Evolutionary conservation across 2,888 invertebrate species (phyloP).

Genomic region (Cylindroiulus punctatus): DNA sequence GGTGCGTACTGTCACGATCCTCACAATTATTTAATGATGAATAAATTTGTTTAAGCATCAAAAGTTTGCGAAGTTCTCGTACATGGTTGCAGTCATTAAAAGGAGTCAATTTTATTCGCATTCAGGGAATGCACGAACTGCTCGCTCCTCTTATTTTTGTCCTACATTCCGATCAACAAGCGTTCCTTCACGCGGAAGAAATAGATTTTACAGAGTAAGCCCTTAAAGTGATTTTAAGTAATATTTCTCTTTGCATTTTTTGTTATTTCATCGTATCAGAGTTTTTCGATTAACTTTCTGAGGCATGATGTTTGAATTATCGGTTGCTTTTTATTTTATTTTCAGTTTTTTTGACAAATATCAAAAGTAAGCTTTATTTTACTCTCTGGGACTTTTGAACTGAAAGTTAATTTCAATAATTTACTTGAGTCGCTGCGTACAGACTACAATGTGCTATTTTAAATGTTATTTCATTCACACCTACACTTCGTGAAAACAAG

Average conservation of each 20-base stretch:
- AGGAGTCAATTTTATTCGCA: conserved; percentile 57
- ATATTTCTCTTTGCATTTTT: background rate
- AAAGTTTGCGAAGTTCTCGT: too few relatives aligned
- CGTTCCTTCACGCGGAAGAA: conserved; percentile 73
- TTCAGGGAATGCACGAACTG: conserved; percentile 85
- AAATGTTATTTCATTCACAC: too few relatives aligned
- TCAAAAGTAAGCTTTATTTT: conserved; percentile 59
- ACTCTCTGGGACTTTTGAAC: background rate
- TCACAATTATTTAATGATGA: too few relatives aligned
- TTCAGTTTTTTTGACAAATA: conserved; percentile 57
- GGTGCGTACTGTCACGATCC: conserved; percentile 63
- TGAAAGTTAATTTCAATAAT: background rate
- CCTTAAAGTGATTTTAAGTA: background rate
- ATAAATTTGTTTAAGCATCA: too few relatives aligned
- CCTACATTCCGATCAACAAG: conserved; percentile 78
- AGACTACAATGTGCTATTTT: too few relatives aligned
- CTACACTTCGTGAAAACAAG: too few relatives aligned
- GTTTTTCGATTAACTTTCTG: too few relatives aligned
- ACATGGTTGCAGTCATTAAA: too few relatives aligned
- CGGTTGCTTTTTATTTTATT: conserved; percentile 53
- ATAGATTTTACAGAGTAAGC: conserved; percentile 66
- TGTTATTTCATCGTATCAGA: too few relatives aligned
- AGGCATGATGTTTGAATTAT: background rate
- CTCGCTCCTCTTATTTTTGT: conserved; percentile 83
- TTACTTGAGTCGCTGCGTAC: background rate